Evolutionary conservation across 2,888 invertebrate species (phyloP).

Genomic region (Lucinisca nassula): DNA sequence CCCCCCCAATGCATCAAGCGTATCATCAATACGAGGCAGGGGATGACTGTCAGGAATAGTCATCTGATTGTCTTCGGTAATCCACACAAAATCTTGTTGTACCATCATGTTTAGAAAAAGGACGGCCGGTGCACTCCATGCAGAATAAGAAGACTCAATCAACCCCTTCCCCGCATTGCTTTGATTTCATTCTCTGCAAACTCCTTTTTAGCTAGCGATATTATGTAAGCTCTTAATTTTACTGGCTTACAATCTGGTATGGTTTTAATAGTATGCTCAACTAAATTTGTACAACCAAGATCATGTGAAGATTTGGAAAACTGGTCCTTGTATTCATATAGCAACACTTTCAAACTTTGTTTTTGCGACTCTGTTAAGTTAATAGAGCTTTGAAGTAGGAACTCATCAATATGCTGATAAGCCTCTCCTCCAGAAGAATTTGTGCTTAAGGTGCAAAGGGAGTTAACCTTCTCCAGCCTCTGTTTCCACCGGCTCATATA

Average conservation of each 20-base stretch:
- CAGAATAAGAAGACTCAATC: constrained; percentile 46
- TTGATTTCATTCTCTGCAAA: constrained; percentile 37
- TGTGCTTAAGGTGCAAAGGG: not conserved
- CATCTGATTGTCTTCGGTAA: constrained; percentile 43
- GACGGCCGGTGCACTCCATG: constrained; percentile 47
- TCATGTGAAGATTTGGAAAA: constrained; percentile 41
- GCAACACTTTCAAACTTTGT: not conserved
- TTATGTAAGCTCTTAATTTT: constrained; percentile 37
- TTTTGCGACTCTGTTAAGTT: not conserved
- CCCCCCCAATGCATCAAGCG: constrained; percentile 46
- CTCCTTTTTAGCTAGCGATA: constrained; percentile 50
- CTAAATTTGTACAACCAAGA: constrained; percentile 28
- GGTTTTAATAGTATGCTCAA: constrained; percentile 48
- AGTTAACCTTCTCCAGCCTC: not conserved
- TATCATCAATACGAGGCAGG: constrained; percentile 53
- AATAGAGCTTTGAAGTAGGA: not conserved
- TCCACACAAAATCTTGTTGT: constrained; percentile 57
- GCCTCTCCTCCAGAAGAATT: not conserved
- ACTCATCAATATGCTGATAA: not conserved
- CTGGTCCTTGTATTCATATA: constrained; percentile 6
- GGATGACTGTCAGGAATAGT: constrained; percentile 46
- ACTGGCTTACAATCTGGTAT: constrained; percentile 30
- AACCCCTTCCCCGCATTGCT: constrained; percentile 44
- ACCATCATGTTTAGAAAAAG: constrained; percentile 52
- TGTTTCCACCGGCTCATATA: constrained; percentile 11